Evolutionary conservation across 2,888 invertebrate genomes (phyloP), one percentile per base, ranked within the genome.

Genomic region (Ferdinandea cuprea): DNA sequence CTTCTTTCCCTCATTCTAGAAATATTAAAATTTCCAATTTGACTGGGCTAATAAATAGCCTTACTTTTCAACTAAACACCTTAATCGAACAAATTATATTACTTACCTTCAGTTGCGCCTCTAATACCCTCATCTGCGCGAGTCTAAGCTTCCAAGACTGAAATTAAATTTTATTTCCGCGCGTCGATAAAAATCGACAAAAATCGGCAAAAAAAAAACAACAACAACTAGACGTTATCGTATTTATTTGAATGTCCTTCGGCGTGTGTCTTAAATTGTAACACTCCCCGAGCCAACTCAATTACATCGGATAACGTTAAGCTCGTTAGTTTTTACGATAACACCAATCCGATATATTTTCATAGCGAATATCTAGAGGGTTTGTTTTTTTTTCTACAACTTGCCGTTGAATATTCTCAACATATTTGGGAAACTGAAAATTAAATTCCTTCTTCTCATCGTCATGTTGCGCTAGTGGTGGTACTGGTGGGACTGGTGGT

Each of bases 281-380:
- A 52, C 66, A 76, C 52, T 52, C 71, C 71, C 19, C 40, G 42
- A 63, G 58, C 32, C 68, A 71, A 78, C 54, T 65, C 83, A 83
- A 83, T 83, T 78, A 78, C 83, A 63, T 54, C 44, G 42, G 63
- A 63, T 71, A 28, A 46, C 66, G 28, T 37, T 25, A 54, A 40
- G 83, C 77, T 78, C 83, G 72, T 83, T 78, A 73, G 83, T 83
- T 83, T 83, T 83, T 63, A 83, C 83, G 83, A 83, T 83, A 78
- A 78, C 73, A 65, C 54, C 63, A 68, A 72, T 72, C 54, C 72
- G 72, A 83, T 83, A 81, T 59, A 59, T 69, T 69, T 40, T 48
- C 54, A 37, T 52, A 68, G 74, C 44, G 32, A 46, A 50, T 54
- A 48, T 48, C 13, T 8, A 19, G 17, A 63, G 46, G 59, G 54